Evolutionary conservation across 2,797 vertebrate genomes (phyloP), one percentile per base, ranked within the genome.

Genomic region (Eidolon dupreanum): DNA sequence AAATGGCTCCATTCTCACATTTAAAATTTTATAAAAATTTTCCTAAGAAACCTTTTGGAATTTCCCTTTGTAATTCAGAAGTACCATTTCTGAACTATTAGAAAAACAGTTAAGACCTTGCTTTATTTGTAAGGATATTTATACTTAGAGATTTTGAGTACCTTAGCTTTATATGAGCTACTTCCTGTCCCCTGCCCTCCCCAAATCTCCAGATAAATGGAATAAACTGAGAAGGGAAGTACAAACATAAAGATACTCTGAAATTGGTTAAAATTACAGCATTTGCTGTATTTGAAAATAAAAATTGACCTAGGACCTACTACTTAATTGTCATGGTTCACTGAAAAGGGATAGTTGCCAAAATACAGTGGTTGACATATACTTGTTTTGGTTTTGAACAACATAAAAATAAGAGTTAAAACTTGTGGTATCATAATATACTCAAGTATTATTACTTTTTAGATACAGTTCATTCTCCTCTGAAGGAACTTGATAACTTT

Each of bases 1-100:
- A 82, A 88, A 71, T 77, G 55, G 6, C 26, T 82, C 2, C 49
- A 7, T 77, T 86, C 5, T 93, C 26, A 73, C 22, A 63, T 92
- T 95, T 82, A 38, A 81, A 75, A 86, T 20, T 53, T 83, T 79
- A 6, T 88, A 84, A 16, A 10, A 70, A 2, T 84, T 78, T 91
- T 89, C 19, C 51, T 86, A 41, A 84, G 59, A 96, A 41, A 77
- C 17, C 10, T 75, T 68, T 92, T 91, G 49, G 33, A 78, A 91
- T 93, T 95, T 92, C n/a, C 57, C 20, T 83, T 82, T 85, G 66
- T 16, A 5, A 77, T 8, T 85, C 53, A n/a, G 65, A 88, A 86
- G 46, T 93, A 55, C 41, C 43, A 53, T 79, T 96, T 90, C 28
- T 91, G n/a, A 79, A 90, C n/a, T 83, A 49, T 88, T 90, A 65